These are phyloP conservation scores for Dicyrtomina minuta DNA, from an alignment of 2,888 invertebrate genomes.

Conservation along the genomic window DNA sequence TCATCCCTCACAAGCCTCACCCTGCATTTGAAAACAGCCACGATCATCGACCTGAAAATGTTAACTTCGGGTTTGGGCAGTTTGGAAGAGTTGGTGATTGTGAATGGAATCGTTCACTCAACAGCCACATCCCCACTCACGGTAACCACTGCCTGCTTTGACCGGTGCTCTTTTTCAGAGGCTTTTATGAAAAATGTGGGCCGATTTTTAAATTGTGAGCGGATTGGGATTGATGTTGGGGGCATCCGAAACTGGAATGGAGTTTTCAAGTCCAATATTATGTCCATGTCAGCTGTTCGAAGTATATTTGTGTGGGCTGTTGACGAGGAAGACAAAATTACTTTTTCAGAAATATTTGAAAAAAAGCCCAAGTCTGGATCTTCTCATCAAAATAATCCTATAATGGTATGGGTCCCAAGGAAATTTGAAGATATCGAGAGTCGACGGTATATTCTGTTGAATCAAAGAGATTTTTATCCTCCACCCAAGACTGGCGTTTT, in stretches of 20 bases:
- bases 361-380: background rate
- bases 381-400: background rate
- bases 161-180: slow-evolving; percentile 16
- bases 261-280: slow-evolving; percentile 18
- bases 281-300: background rate
- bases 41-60: slow-evolving; percentile 11
- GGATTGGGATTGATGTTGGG: slow-evolving; percentile 2
- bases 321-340: background rate
- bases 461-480: slow-evolving; percentile 1
- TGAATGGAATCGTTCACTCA: slow-evolving; percentile 7
- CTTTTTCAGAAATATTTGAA: background rate
- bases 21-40: background rate
- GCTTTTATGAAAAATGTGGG: slow-evolving; percentile 9
- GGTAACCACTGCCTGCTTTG: slow-evolving; percentile 8
- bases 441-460: background rate
- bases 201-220: slow-evolving; percentile 9
- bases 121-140: slow-evolving; percentile 4
- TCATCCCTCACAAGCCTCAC: background rate
- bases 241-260: slow-evolving; percentile 8
- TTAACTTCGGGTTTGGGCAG: slow-evolving; percentile 6
- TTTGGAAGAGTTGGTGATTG: slow-evolving; percentile 18
- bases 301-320: slow-evolving; percentile 15
- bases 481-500: no score
- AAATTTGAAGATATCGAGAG: background rate
- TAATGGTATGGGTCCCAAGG: background rate